Evolutionary conservation across 2,113 vertebrate species (phyloP).

Genomic region (Paramormyrops kingsleyae): DNA sequence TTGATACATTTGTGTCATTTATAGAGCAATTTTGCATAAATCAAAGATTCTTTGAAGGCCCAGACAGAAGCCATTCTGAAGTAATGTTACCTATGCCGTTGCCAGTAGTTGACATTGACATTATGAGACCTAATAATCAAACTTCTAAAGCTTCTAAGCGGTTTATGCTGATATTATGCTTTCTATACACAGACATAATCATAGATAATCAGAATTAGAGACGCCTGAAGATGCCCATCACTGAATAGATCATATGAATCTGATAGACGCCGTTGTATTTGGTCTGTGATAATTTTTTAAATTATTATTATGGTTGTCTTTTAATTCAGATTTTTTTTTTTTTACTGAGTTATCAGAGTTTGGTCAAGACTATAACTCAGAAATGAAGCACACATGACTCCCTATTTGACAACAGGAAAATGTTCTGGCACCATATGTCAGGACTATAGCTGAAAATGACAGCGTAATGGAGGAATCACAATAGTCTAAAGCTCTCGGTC

Average conservation of each 20-base stretch:
- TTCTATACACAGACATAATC: not conserved
- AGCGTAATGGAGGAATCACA: not conserved
- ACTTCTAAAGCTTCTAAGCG: not conserved
- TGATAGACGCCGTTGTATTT: not conserved
- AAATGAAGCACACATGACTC: not conserved
- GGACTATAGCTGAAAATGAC: not conserved
- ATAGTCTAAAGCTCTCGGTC: not conserved
- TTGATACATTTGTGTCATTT: not conserved
- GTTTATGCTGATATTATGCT: not conserved
- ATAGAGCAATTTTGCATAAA: not conserved
- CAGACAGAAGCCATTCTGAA: not conserved
- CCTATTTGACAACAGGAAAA: not conserved
- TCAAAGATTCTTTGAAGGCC: not conserved
- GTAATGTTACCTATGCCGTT: not conserved
- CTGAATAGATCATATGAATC: not conserved
- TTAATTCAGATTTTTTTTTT: not conserved
- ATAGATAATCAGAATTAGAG: not conserved
- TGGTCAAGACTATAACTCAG: not conserved
- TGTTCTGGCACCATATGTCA: not conserved
- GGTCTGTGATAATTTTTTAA: not conserved
- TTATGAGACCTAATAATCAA: not conserved
- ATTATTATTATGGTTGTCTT: not conserved
- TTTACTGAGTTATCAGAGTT: not conserved
- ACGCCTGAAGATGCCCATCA: not conserved
- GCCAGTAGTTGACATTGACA: not conserved